phyloP scores from a whole-genome alignment of 2,888 invertebrate species.

The Brachylomia viminalis region DNA sequence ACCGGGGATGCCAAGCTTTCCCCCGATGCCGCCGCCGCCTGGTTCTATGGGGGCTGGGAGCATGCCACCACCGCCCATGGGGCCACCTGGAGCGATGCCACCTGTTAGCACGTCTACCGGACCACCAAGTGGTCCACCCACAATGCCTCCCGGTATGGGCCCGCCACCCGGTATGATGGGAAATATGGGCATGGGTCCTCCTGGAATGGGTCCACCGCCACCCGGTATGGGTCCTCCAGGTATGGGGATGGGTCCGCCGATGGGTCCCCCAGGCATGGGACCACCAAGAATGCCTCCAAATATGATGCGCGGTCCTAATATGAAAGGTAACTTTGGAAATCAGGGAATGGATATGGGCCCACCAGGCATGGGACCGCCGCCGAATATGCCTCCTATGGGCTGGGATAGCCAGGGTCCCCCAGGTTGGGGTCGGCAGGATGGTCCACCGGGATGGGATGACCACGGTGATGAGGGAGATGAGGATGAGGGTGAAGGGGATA shows the following conservation, averaged over 20 bases:
- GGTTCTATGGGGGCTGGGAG: slow-evolving; percentile 75
- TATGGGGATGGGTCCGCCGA: slow-evolving; percentile 79
- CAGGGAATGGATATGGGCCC: slow-evolving; percentile 85
- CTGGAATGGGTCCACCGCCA: slow-evolving; percentile 76
- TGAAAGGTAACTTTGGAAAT: slow-evolving; percentile 78
- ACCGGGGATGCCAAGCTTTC: slow-evolving; percentile 79
- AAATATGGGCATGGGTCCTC: slow-evolving; percentile 76
- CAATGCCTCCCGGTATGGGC: slow-evolving; percentile 69
- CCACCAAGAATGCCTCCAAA: slow-evolving; percentile 82
- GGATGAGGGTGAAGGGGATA: slow-evolving; percentile 77
- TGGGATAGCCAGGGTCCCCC: slow-evolving; percentile 84
- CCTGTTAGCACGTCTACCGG: slow-evolving; percentile 75
- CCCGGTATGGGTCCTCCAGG: slow-evolving; percentile 70
- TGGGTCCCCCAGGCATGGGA: slow-evolving; percentile 81
- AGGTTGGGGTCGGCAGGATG: slow-evolving; percentile 76
- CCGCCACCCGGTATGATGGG: slow-evolving; percentile 74
- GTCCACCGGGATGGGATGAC: slow-evolving; percentile 87
- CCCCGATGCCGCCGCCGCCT: slow-evolving; percentile 82
- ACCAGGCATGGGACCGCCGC: slow-evolving; percentile 86
- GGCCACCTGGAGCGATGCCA: slow-evolving; percentile 80
- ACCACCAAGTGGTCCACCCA: slow-evolving; percentile 69
- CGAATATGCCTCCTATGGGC: slow-evolving; percentile 82
- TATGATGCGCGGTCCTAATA: slow-evolving; percentile 82
- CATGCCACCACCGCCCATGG: slow-evolving; percentile 75
- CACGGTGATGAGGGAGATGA: slow-evolving; percentile 82